A percentile compares a stretch with the other conserved stretches of the same genome.
phyloP scores from a whole-genome alignment of 1,140 invertebrate species.

The Ruditapes philippinarum region DNA sequence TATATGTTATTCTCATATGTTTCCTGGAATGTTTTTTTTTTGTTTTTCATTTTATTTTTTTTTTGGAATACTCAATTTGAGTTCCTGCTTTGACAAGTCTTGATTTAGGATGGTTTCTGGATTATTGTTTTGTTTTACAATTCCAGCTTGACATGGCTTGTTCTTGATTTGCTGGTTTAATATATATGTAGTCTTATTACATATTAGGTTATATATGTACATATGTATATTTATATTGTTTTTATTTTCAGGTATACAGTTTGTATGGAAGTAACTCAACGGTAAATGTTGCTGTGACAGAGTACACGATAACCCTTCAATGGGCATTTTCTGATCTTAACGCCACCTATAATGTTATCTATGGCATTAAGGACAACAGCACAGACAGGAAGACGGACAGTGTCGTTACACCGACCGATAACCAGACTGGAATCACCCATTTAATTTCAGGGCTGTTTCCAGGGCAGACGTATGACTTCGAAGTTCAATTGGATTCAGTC shows the following conservation, averaged over 20 bases:
- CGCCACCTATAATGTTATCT: slow-evolving; percentile 17
- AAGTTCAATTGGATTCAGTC: slow-evolving; percentile 5
- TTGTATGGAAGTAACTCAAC: slow-evolving; percentile 46
- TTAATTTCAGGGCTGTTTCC: slow-evolving; percentile 28
- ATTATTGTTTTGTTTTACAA: too few species aligned
- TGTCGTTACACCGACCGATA: background rate
- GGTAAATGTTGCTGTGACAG: background rate
- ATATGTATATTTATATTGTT: too few species aligned
- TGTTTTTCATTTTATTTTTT: too few species aligned
- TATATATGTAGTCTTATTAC: too few species aligned
- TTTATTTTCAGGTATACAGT: slow-evolving; percentile 49
- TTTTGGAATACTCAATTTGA: too few species aligned
- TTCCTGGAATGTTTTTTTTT: too few species aligned
- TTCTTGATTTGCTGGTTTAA: too few species aligned
- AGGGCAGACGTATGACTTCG: slow-evolving; percentile 37
- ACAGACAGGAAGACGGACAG: background rate
- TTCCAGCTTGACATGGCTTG: too few species aligned
- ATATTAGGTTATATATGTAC: too few species aligned
- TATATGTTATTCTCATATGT: too few species aligned
- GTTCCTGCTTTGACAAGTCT: too few species aligned
- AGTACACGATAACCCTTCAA: background rate
- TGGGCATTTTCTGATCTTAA: slow-evolving; percentile 41
- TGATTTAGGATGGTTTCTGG: too few species aligned
- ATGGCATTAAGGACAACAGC: background rate
- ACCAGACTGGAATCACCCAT: slow-evolving; percentile 21